Percentiles rank a stretch among this genome's conserved stretches.
Conservation (phyloP, 1,140 invertebrate species). For the Radopholus similis region DNA sequence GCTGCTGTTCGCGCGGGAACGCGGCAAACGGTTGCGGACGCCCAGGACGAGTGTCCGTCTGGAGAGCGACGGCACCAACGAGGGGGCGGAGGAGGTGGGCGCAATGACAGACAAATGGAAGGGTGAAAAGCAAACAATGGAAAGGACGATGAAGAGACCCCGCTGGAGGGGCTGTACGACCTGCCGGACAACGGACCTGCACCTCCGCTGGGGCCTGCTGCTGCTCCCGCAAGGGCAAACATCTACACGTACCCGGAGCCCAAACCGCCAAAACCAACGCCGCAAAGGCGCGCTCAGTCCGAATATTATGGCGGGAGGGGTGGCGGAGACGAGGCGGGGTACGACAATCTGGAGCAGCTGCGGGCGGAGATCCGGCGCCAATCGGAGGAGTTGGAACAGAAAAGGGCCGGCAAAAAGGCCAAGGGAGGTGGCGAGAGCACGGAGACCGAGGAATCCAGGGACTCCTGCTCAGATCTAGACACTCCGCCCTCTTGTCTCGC, state of each 20-base stretch:
- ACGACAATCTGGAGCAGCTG: conserved; percentile 12
- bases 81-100: too few relatives aligned
- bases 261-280: neutral
- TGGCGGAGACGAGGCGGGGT: too few relatives aligned
- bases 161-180: neutral
- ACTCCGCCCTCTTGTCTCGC: too few relatives aligned
- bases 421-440: neutral
- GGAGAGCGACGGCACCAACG: too few relatives aligned
- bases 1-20: too few relatives aligned
- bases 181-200: neutral
- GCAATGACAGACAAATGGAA: too few relatives aligned
- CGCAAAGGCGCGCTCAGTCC: too few relatives aligned
- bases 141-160: neutral
- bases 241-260: neutral
- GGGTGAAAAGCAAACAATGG: too few relatives aligned
- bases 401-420: neutral
- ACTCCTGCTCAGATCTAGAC: neutral
- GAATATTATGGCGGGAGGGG: neutral
- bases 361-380: conserved; percentile 7
- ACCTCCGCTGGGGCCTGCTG: neutral
- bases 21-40: too few relatives aligned
- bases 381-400: conserved; percentile 2
- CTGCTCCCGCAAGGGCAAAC: neutral
- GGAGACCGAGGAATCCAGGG: neutral
- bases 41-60: too few relatives aligned